Evolutionary conservation across 2,888 invertebrate species (phyloP), one percentile per base, ranked within the genome.

Genomic region (Cotesia congregata): DNA sequence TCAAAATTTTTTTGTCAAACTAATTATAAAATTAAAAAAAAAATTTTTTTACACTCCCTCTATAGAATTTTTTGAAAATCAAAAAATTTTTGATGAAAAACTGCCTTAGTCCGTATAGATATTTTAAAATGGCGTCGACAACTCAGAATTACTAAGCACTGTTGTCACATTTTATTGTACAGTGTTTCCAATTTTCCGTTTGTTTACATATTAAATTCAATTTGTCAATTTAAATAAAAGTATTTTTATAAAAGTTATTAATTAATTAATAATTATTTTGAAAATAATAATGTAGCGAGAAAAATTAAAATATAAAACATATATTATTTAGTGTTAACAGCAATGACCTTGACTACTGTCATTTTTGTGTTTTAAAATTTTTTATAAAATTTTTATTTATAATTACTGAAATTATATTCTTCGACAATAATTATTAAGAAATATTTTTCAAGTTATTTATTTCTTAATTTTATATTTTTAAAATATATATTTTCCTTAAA

Each of bases 111-210:
- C 3, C 30, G 3, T 30, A 3, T 30, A 30, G 30, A 30, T 30
- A 30, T 30, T 62, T 62, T 87, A 80, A 86, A 88, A 89, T 89
- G 89, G 89, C 88, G 89, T 88, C 86, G 59, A 77, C 40, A 59
- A 64, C 60, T 60, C 17, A 30, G 30, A 15, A 15, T 61, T 38
- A 6, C 39, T 81, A 85, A 85, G 88, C 89, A 89, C 86, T 89
- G 89, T 89, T 89, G 89, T 89, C 89, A 89, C 87, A 86, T 89
- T 89, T 89, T 88, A 83, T 82, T 82, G 81, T 88, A 88, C 89
- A 89, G 89, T 89, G 89, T 89, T 89, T 88, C 88, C 88, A 87
- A 69, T 17, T 87, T 86, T 87, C 83, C 84, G 84, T 86, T 88
- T 88, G 88, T 88, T 88, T 87, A 88, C 86, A 84, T 86, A 80